phyloP scores from a whole-genome alignment of 2,888 invertebrate species.

The Tyria jacobaeae region DNA sequence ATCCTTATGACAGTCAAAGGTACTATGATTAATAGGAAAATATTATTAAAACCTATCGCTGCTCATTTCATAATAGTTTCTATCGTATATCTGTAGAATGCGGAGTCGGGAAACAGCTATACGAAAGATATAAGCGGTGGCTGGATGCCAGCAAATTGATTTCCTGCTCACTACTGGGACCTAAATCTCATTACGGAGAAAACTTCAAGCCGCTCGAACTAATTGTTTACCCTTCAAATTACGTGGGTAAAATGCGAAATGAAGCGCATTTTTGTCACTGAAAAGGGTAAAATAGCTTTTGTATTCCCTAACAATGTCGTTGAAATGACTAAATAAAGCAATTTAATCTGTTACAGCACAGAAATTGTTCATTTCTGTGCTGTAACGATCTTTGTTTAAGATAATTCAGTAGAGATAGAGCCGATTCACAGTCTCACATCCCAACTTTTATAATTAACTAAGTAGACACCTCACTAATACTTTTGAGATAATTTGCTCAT shows the following conservation, averaged over 20 bases:
- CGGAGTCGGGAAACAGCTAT: background rate
- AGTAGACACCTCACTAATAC: background rate
- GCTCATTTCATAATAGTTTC: background rate
- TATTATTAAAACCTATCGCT: background rate
- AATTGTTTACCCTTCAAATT: conserved; percentile 47
- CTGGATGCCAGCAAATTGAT: conserved; percentile 68
- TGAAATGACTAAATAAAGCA: conserved; percentile 68
- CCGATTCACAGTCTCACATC: conserved; percentile 35
- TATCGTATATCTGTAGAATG: background rate
- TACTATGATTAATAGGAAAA: too few relatives aligned
- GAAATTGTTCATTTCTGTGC: conserved; percentile 70
- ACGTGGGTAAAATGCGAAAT: conserved; percentile 39
- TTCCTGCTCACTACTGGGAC: conserved; percentile 59
- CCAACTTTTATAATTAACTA: conserved; percentile 35
- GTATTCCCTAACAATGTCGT: conserved; percentile 56
- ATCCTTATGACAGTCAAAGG: too few relatives aligned
- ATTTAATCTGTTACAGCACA: conserved; percentile 70
- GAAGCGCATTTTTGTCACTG: conserved; percentile 44
- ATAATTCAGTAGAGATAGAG: conserved; percentile 57
- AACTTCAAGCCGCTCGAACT: conserved; percentile 41
- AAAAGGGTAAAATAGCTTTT: conserved; percentile 43
- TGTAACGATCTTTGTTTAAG: conserved; percentile 73
- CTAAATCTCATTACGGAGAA: conserved; percentile 56
- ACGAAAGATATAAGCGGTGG: conserved; percentile 38
- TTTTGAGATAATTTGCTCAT: background rate